Evolutionary conservation across 2,888 invertebrate genomes (phyloP).

Genomic region (Hedya salicella): DNA sequence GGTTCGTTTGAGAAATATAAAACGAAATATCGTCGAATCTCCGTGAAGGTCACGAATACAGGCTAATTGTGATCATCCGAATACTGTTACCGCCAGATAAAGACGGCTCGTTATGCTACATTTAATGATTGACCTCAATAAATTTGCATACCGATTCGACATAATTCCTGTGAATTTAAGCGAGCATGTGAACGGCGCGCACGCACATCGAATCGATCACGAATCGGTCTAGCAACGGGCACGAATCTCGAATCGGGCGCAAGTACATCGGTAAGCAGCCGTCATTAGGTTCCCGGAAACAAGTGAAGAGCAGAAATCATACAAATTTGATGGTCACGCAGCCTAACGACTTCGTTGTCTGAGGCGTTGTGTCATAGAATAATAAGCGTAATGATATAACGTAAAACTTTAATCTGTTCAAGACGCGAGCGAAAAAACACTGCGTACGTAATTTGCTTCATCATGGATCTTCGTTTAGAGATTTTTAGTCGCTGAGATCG

Average conservation of each 20-base stretch:
- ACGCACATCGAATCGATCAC: conserved; percentile 25
- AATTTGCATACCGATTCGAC: conserved; percentile 29
- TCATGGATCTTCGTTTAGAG: too few species aligned
- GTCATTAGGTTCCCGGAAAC: conserved; percentile 57
- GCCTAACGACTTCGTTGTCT: conserved; percentile 55
- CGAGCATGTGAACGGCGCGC: conserved; percentile 19
- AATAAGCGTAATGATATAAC: conserved; percentile 22
- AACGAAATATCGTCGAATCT: too few species aligned
- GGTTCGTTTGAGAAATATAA: too few species aligned
- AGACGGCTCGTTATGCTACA: conserved; percentile 6
- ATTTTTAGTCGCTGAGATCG: too few species aligned
- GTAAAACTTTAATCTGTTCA: not conserved
- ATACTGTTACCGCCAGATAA: conserved; percentile 8
- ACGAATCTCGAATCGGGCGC: not conserved
- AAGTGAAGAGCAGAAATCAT: conserved; percentile 56
- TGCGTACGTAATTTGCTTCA: too few species aligned
- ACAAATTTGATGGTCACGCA: conserved; percentile 52
- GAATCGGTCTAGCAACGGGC: conserved; percentile 10
- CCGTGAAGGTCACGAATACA: too few species aligned
- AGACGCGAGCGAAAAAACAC: too few species aligned
- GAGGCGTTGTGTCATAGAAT: conserved; percentile 13
- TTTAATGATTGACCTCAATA: conserved; percentile 28
- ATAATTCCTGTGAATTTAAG: conserved; percentile 27
- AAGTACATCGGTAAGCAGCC: not conserved
- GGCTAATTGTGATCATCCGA: not conserved